Conservation (phyloP, 2,797 vertebrate genomes). For the Threskiornis aethiopicus region DNA sequence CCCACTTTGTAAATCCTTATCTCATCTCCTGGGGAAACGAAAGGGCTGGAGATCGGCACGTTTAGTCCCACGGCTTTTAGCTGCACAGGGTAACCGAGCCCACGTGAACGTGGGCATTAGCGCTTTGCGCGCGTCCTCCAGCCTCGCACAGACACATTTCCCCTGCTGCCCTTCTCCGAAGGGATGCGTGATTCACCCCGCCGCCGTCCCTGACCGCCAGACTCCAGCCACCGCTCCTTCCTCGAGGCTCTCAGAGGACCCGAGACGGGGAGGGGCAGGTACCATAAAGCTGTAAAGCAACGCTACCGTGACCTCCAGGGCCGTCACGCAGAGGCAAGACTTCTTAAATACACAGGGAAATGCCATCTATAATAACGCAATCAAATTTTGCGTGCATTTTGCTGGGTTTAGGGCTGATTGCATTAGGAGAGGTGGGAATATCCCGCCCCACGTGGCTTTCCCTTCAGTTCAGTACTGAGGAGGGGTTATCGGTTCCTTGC, state of each 20-base stretch:
- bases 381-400: background rate
- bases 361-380: accelerated
- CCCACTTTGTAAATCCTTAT: background rate
- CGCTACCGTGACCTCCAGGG: accelerated
- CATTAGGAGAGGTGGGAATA: background rate
- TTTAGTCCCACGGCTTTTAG: background rate
- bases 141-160: background rate
- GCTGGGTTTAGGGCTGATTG: background rate
- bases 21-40: background rate
- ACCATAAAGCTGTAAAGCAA: background rate
- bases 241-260: background rate
- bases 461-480: background rate
- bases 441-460: accelerated
- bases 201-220: accelerated
- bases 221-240: background rate
- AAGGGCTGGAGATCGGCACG: background rate
- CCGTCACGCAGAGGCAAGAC: background rate
- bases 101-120: accelerated
- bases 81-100: background rate
- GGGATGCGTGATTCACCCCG: accelerated
- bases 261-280: accelerated
- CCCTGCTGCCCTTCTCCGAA: background rate
- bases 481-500: background rate
- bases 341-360: background rate
- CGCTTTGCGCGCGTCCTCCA: background rate